phyloP scores from a whole-genome alignment of 2,888 invertebrate species.

The Cheilosia pagana region DNA sequence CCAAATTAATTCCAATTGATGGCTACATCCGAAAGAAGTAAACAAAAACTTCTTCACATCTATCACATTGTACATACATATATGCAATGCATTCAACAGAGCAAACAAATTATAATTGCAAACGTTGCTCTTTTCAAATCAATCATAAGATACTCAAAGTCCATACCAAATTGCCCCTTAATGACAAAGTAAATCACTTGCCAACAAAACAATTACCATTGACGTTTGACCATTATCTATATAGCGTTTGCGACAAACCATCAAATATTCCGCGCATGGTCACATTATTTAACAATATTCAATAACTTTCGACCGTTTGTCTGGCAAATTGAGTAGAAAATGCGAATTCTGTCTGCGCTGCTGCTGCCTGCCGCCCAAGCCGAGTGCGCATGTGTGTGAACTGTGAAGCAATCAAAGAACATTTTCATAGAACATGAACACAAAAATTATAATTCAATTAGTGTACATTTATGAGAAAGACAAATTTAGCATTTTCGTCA shows the following conservation, averaged over 20 bases:
- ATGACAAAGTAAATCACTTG: slow-evolving; percentile 67
- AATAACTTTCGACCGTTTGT: slow-evolving; percentile 67
- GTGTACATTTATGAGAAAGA: slow-evolving; percentile 22
- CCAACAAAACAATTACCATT: slow-evolving; percentile 38
- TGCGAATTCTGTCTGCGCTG: slow-evolving; percentile 17
- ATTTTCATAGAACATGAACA: slow-evolving; percentile 50
- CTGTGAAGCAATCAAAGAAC: slow-evolving; percentile 41
- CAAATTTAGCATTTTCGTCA: slow-evolving; percentile 46
- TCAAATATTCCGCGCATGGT: slow-evolving; percentile 68
- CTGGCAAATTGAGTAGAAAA: slow-evolving; percentile 62
- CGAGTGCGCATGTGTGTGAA: slow-evolving; percentile 10
- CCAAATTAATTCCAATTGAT: no score
- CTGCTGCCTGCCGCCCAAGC: slow-evolving; percentile 5
- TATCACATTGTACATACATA: neutral
- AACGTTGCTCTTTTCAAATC: slow-evolving; percentile 39
- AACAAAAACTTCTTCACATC: neutral
- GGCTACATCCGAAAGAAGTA: neutral
- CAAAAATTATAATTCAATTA: slow-evolving; percentile 67
- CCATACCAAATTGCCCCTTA: slow-evolving; percentile 58
- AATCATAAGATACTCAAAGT: slow-evolving; percentile 50
- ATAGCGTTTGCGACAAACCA: slow-evolving; percentile 10
- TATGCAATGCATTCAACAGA: slow-evolving; percentile 13
- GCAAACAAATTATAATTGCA: slow-evolving; percentile 29
- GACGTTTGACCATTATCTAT: slow-evolving; percentile 1
- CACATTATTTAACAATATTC: slow-evolving; percentile 69